Conservation (phyloP, 2,113 vertebrate genomes). For the Heliornis fulica region DNA sequence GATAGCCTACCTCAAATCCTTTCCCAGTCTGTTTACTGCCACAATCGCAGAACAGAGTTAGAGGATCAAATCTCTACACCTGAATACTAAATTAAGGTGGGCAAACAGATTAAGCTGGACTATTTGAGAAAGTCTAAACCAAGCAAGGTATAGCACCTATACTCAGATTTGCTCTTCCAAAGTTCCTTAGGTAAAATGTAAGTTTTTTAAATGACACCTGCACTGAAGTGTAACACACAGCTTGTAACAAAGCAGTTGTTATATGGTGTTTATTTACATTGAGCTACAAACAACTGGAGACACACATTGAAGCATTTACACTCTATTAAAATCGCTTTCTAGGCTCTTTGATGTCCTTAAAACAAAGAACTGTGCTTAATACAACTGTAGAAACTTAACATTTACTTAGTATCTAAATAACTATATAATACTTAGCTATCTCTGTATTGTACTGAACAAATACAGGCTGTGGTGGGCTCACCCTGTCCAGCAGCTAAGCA, state of each 20-base stretch:
- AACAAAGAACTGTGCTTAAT: background rate
- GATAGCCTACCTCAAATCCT: background rate
- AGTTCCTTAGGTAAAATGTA: background rate
- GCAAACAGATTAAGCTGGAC: background rate
- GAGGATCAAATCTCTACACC: background rate
- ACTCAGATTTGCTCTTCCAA: background rate
- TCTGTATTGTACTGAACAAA: background rate
- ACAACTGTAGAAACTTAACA: background rate
- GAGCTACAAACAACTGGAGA: background rate
- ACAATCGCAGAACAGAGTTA: background rate
- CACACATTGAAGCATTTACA: background rate
- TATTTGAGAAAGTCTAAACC: background rate
- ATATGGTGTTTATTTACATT: fast-evolving
- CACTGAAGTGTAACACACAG: background rate
- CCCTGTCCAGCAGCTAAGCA: background rate
- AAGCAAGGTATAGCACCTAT: background rate
- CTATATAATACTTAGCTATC: too few species aligned
- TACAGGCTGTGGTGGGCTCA: background rate
- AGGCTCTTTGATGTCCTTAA: background rate
- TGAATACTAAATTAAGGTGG: background rate
- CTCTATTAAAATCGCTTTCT: background rate
- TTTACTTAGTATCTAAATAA: background rate
- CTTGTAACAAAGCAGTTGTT: background rate
- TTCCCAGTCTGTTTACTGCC: background rate
- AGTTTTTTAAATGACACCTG: background rate